Percentiles rank a stretch among this genome's conserved stretches.
These are phyloP conservation scores for Epizoanthus scotinus DNA, from an alignment of 92 coral and sea anemone species.

Conservation along the genomic window DNA sequence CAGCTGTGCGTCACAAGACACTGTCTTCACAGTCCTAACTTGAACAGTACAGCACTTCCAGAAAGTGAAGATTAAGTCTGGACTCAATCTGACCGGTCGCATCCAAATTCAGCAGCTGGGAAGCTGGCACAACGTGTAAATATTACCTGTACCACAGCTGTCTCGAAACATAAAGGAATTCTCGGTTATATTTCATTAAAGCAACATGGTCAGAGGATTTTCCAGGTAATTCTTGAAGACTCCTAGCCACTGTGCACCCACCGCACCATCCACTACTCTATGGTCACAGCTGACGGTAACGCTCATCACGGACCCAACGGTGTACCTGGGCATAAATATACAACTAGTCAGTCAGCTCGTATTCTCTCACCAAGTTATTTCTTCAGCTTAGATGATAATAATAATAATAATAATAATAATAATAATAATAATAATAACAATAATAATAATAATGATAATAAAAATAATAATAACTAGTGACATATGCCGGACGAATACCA, in stretches of 20 bases:
- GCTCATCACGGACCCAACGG: constrained; percentile 79
- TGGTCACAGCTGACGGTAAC: constrained; percentile 98
- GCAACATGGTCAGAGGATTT: constrained; percentile 86
- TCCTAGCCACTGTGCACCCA: constrained; percentile 94
- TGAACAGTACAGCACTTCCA: no score
- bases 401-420: no score
- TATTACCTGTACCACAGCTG: no score
- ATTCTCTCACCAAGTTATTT: not conserved
- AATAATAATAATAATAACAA: not conserved
- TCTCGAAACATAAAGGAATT: no score
- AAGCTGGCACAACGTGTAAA: no score
- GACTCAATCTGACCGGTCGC: no score
- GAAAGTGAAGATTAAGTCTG: no score
- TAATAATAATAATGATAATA: not conserved
- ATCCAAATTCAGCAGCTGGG: no score
- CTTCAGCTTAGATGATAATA: not conserved
- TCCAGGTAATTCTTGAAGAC: constrained; percentile 88
- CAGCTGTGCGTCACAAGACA: no score
- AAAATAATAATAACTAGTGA: not conserved
- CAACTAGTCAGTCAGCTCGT: not conserved
- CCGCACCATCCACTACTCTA: constrained; percentile 97
- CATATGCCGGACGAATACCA: not conserved
- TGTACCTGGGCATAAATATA: constrained; percentile 58
- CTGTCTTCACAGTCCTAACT: no score
- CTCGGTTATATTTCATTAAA: constrained; percentile 31